These are phyloP conservation scores for Eulemur rufifrons DNA, from an alignment of 2,113 vertebrate genomes.

Conservation along the genomic window DNA sequence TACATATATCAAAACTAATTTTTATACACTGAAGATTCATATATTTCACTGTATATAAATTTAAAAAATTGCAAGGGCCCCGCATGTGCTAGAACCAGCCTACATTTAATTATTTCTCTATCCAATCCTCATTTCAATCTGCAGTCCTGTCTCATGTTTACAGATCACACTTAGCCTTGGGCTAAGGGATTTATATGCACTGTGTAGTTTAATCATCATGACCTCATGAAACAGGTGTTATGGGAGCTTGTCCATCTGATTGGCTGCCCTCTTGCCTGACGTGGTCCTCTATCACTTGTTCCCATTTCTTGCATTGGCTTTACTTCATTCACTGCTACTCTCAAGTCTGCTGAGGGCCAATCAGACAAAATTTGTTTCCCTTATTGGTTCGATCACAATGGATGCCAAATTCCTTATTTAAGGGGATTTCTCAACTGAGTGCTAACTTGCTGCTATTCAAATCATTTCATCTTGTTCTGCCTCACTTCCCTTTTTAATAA, in stretches of 20 bases:
- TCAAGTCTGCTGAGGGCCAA: background rate
- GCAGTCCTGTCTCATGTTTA: background rate
- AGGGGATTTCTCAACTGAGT: background rate
- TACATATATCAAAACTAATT: background rate
- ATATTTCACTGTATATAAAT: background rate
- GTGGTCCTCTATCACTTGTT: background rate
- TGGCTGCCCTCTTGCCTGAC: background rate
- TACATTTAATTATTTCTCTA: background rate
- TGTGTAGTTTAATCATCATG: background rate
- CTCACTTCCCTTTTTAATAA: background rate
- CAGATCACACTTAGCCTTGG: background rate
- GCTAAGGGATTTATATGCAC: background rate
- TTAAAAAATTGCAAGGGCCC: background rate
- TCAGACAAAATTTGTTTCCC: background rate
- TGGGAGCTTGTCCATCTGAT: too few relatives aligned
- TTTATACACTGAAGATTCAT: background rate
- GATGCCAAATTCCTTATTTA: conserved; percentile 3
- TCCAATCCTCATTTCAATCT: background rate
- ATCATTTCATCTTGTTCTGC: background rate
- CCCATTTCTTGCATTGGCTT: background rate
- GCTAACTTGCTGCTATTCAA: background rate
- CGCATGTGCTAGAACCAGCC: background rate
- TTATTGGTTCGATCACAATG: conserved; percentile 2
- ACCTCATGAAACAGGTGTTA: background rate
- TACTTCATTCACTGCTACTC: background rate